Evolutionary conservation across 2,113 vertebrate species (phyloP), one percentile per base, ranked within the genome.

Genomic region (Antennarius striatus): DNA sequence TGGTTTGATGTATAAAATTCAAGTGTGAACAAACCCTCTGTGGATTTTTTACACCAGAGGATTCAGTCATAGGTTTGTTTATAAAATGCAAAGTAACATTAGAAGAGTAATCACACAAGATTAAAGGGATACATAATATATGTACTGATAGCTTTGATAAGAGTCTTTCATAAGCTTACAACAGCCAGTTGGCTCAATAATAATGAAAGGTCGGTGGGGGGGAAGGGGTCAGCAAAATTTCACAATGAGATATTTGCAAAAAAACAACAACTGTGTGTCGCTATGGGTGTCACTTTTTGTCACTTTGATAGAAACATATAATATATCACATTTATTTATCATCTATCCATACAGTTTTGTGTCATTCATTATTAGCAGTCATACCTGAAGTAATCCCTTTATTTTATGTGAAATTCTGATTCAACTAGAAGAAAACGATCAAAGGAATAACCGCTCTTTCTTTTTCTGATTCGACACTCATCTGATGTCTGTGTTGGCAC

Each of bases 401-500:
- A 3, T 2, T 3, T 36, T 36, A 5, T 7, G 32, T 36, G 32
- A 36, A 36, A 36, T 36, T 36, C 3, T 7, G 32, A 36, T 45
- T 45, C 6, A 11, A 11, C 10, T 45, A 48, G 13, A 56, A 64
- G 17, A n/a, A 4, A 73, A 61, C 63, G 15, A n/a, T 40, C 22
- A 54, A 6, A 56, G 48, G 48, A 88, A 94, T 80, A 83, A 96
- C 95, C 94, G 22, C 39, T 40, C 94, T 86, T 95, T 93, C 90
- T 95, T 96, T 96, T 92, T 95, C 85, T 96, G 94, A 89, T 96
- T 93, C 86, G 95, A 91, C 68, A 95, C 93, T 66, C 94, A 94
- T 72, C 93, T 93, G 68, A 96, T 92, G 86, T 94, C 93, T 65
- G 92, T 94, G 81, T 89, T 92, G 56, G 94, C 88, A 56, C 93